Percentiles rank a stretch among this genome's conserved stretches.
phyloP scores from a whole-genome alignment of 2,888 invertebrate genomes.

The Rotaria socialis region DNA sequence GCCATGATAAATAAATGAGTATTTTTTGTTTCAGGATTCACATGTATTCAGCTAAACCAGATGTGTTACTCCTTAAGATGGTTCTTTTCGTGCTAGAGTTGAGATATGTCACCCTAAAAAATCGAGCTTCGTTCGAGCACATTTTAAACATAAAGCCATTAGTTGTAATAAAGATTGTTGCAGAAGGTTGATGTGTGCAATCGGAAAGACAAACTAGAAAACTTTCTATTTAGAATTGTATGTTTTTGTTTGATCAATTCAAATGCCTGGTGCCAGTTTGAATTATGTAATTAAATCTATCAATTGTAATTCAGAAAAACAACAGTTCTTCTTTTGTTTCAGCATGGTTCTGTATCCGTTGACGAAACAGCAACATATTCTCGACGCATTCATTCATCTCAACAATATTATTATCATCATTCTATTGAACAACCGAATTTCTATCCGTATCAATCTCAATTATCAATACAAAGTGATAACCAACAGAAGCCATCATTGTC shows the following conservation, averaged over 20 bases:
- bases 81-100: too few species aligned
- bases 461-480: not conserved
- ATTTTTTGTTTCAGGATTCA: too few species aligned
- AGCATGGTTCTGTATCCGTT: not conserved
- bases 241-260: not conserved
- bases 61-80: too few species aligned
- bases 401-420: conserved; percentile 36
- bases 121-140: too few species aligned
- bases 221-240: not conserved
- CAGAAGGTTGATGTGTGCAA: too few species aligned
- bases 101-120: too few species aligned
- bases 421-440: not conserved
- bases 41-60: too few species aligned
- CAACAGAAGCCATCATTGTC: not conserved
- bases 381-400: not conserved
- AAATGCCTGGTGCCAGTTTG: conserved; percentile 15
- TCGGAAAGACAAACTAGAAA: too few species aligned
- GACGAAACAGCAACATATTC: not conserved
- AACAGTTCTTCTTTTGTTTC: not conserved
- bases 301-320: too few species aligned
- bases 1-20: too few species aligned
- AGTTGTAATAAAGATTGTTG: too few species aligned
- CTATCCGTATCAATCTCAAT: not conserved
- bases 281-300: not conserved
- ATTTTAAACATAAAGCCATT: too few species aligned